phyloP scores from a whole-genome alignment of 2,888 invertebrate species.

The Mesorhabditis belari region DNA sequence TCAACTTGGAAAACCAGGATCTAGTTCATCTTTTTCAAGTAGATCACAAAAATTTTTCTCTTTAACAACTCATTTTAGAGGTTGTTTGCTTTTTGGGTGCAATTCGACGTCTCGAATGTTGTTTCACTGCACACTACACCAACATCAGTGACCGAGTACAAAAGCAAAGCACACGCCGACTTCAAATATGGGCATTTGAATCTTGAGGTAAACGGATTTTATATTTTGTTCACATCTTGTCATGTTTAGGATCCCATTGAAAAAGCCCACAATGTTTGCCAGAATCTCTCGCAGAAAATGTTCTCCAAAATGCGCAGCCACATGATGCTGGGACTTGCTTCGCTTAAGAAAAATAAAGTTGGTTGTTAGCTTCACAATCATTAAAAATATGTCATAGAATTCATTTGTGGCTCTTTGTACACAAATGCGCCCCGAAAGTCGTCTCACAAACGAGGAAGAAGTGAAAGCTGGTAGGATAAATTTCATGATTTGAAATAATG shows the following conservation, averaged over 20 bases:
- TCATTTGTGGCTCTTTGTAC: too few relatives aligned
- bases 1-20: not conserved
- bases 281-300: constrained; percentile 14
- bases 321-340: not conserved
- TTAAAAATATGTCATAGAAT: too few relatives aligned
- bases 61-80: not conserved
- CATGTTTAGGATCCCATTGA: constrained; percentile 28
- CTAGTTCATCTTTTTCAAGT: not conserved
- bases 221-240: not conserved
- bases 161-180: not conserved
- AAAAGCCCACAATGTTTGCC: constrained; percentile 21
- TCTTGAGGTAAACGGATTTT: constrained; percentile 1
- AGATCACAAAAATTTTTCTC: not conserved
- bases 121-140: not conserved
- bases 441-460: too few relatives aligned
- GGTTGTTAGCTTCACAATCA: too few relatives aligned
- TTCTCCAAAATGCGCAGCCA: constrained; percentile 2
- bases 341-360: too few relatives aligned
- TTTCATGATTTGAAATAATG: too few relatives aligned
- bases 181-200: constrained; percentile 5
- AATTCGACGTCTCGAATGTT: not conserved
- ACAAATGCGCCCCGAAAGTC: too few relatives aligned
- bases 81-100: not conserved
- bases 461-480: too few relatives aligned
- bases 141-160: not conserved